Base-by-base conservation (phyloP, 2,113 vertebrate species). In the Macheiramphus alcinus region DNA sequence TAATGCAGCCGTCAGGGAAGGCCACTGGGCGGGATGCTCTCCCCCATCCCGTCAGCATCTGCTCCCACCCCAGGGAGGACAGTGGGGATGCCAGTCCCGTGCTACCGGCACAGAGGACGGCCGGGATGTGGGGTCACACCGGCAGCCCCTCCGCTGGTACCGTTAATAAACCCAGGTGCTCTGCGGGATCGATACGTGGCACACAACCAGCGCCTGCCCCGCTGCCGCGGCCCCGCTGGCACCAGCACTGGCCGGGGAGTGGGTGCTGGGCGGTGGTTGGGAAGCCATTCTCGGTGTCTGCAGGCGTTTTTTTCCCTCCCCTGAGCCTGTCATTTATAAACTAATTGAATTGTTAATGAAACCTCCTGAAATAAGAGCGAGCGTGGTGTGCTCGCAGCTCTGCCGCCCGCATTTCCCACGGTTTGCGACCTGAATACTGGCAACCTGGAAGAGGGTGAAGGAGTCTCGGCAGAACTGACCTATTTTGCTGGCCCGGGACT, bases 281-380 rank as follows among this genome's bases (percentile, higher is more conserved):
- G 76, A 47, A 89, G 27, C 34, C 11, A 1, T 47, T 70, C 74
- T 65, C 1, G 1, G 10, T 48, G 63, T 16, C 63, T 42, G 4
- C 4, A 0, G 72, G 75, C 11, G 0, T 2, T 40, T 11, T 40
- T 45, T 26, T 6, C 2, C 1, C 7, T 19, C 11, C 4, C 59
- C 22, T 1, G 12, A 79, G 58, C 43, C 27, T 16, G 38, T 93
- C 83, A 36, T 76, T 88, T 89, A 10, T 62, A 21, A 92, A 79
- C 58, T 70, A 92, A 96, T 92, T 68, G 95, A 95, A 31, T 59
- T 85, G 86, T 96, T 97, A 91, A 95, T 81, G 92, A 88, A 38
- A 21, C 25, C 52, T 79, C 61, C 67, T 53, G 75, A 48, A 86
- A 80, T 11, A n/a, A 75, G 91, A 88, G 17, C 11, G 14, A 89